Percentiles rank a stretch among this genome's conserved stretches.
Evolutionary conservation across 2,113 vertebrate species (phyloP).

Genomic region (Engystomops pustulosus): DNA sequence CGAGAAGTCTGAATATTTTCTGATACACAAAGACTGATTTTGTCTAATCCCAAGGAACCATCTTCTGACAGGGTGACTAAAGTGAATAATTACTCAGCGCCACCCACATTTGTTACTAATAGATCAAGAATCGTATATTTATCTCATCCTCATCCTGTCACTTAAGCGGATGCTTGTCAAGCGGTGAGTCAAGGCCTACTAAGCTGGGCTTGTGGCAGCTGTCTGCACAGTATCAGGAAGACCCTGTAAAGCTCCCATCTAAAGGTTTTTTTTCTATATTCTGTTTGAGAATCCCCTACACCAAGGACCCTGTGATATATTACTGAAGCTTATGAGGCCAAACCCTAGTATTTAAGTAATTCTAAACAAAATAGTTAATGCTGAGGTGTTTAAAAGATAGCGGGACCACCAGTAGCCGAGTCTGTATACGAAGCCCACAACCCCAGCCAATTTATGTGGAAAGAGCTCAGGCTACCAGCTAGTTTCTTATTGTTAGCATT

Average conservation of each 20-base stretch:
- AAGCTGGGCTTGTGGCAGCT: background rate
- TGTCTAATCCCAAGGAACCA: too few relatives aligned
- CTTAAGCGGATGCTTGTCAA: background rate
- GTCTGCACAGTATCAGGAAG: conserved; percentile 27
- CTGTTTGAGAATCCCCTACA: background rate
- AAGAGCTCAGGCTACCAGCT: background rate
- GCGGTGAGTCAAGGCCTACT: background rate
- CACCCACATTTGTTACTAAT: background rate
- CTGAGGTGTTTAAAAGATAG: conserved; percentile 56
- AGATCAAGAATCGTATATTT: background rate
- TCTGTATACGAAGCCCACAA: conserved; percentile 63
- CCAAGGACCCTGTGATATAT: conserved; percentile 14
- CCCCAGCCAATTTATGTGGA: conserved; percentile 30
- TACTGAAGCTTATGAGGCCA: conserved; percentile 53
- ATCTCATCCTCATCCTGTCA: background rate
- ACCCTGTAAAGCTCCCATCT: background rate
- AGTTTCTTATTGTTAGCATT: background rate
- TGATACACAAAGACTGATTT: too few relatives aligned
- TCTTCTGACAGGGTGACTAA: background rate
- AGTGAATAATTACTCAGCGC: background rate
- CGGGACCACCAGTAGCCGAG: conserved; percentile 59
- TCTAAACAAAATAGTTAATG: conserved; percentile 68
- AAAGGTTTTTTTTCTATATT: background rate
- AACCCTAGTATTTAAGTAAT: conserved; percentile 65
- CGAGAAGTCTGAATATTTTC: too few relatives aligned